Base-by-base conservation (phyloP, 2,113 vertebrate genomes). In the Aegotheles bennettii region DNA sequence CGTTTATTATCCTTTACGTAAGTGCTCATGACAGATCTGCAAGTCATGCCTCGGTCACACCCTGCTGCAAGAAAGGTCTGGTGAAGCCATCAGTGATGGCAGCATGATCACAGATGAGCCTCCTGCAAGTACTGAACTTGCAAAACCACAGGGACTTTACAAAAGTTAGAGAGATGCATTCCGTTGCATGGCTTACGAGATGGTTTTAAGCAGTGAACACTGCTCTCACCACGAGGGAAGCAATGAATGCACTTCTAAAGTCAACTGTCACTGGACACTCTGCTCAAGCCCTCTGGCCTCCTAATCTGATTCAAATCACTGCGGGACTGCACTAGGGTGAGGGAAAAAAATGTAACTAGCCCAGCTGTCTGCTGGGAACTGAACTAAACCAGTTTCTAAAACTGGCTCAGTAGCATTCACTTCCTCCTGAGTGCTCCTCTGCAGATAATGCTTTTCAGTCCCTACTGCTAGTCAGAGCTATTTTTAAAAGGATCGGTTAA, bases 331-430 rank as follows among this genome's bases (percentile, higher is more conserved):
- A 36, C 11, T 33, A 43, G 42, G 25, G 42, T 14, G 70, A 61
- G 50, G 11, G 40, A 56, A 67, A 57, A 68, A 38, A 82, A 15
- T 12, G 9, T 31, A 79, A 61, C 24, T 77, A 57, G 31, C 63
- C 71, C 82, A 94, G 85, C 47, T 77, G 67, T 42, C 67, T 91
- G 67, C 84, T 90, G 82, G 82, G 84, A 93, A 91, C 64, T 60
- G 85, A 96, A 88, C 76, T 89, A 94, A 93, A 93, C 90, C 78
- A 93, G 88, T 92, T 96, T 83, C 83, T 89, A 84, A 82, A 96
- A 96, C 93, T 71, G 91, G 90, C 76, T 90, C 73, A 53, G 60
- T 94, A 90, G 60, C 82, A 57, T 84, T 94, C 90, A 94, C 76
- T 93, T 90, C 93, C 76, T 93, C 63, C 64, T 67, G 67, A 93